phyloP scores from a whole-genome alignment of 2,888 invertebrate species.

The Mythimna impura region DNA sequence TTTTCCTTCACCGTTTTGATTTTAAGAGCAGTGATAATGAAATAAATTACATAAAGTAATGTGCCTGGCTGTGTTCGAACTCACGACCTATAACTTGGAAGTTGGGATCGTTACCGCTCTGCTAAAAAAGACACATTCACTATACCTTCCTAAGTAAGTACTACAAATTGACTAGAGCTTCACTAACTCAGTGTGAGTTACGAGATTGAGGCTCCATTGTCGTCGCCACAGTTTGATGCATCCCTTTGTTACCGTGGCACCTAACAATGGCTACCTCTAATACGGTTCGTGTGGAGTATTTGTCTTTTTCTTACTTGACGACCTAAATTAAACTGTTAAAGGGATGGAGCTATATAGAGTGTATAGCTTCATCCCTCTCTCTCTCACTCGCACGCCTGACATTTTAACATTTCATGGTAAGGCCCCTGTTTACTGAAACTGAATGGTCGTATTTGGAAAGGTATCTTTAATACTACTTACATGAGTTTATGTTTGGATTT shows the following conservation, averaged over 20 bases:
- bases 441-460: constrained; percentile 19
- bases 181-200: constrained; percentile 32
- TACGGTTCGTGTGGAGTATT: constrained; percentile 44
- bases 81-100: too few species aligned
- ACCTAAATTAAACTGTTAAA: too few species aligned
- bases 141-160: not conserved
- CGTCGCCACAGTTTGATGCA: constrained; percentile 33
- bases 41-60: too few species aligned
- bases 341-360: too few species aligned
- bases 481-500: too few species aligned
- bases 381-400: too few species aligned
- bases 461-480: not conserved
- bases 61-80: too few species aligned
- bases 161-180: constrained; percentile 16
- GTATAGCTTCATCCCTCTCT: too few species aligned
- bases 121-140: not conserved
- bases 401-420: too few species aligned
- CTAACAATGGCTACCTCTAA: constrained; percentile 40
- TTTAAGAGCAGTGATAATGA: too few species aligned
- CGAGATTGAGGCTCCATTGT: constrained; percentile 46
- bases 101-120: too few species aligned
- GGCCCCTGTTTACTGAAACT: constrained; percentile 6
- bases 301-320: constrained; percentile 32
- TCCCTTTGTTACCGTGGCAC: constrained; percentile 41
- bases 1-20: too few species aligned